Evolutionary conservation across 1,140 invertebrate species (phyloP), one percentile per base, ranked within the genome.

Genomic region (Lucilia sericata): DNA sequence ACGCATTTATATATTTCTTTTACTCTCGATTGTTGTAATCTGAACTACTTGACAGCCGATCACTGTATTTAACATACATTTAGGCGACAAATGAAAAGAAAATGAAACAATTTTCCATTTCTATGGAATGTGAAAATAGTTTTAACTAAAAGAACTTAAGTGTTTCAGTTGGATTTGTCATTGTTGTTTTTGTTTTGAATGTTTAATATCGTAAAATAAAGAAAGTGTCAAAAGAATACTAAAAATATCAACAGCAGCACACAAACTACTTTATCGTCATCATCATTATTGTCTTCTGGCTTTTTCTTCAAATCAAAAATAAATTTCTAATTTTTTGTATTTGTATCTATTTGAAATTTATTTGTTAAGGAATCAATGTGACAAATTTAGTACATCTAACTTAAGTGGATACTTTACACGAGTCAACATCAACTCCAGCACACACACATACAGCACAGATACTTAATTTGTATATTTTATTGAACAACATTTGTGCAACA

Each of bases 341-440:
- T 76, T 76, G 36, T 42, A 10, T 49, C n/a, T 21, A 13, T 51
- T 80, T 36, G 34, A 21, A 51, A 19, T 25, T 49, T 80, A 51
- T 80, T 80, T 47, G n/a, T 78, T 78, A 25, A 80, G 10, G 9
- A 49, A 80, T 80, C 76, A 80, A 80, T 80, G 42, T 80, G 76
- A 80, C 47, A 80, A 80, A 80, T 80, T 80, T 80, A 49, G 49
- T 70, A 30, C 25, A 30, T 70, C 17, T 10, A 60, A 21, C 19
- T 17, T 51, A 80, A 80, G 76, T 51, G 76, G 42, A 21, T 19
- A 49, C 60, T 70, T 21, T 70, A 70, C 19, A 70, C 51, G 51
- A 14, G 51, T 12, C 51, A 55, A 55, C 12, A 55, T 14, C 51
- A 55, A 55, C 12, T 12, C 51, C 49, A 30, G 10, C 19, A 74